Conservation (phyloP, 2,797 vertebrate genomes). For the Leptoclinus maculatus region DNA sequence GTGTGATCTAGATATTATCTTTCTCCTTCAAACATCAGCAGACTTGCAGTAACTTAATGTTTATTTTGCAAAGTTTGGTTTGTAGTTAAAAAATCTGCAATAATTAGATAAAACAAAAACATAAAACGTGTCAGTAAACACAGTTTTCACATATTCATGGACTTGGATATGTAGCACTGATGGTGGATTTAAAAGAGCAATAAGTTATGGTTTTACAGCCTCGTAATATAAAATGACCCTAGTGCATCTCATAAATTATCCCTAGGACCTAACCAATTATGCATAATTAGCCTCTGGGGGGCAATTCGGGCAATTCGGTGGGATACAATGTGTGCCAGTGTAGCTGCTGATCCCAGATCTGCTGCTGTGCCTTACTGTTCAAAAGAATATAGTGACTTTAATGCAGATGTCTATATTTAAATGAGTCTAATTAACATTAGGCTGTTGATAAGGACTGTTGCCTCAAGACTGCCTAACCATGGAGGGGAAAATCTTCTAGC, state of each 20-base stretch:
- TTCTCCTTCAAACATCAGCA: slow-evolving; percentile 15
- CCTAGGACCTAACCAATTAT: slow-evolving; percentile 31
- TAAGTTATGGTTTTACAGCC: slow-evolving; percentile 11
- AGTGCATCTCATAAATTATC: slow-evolving; percentile 34
- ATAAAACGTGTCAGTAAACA: background rate
- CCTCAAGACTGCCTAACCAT: slow-evolving; percentile 20
- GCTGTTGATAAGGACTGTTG: slow-evolving; percentile 10
- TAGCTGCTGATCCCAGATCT: slow-evolving; percentile 14
- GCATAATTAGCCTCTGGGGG: slow-evolving; percentile 30
- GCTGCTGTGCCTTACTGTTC: slow-evolving; percentile 13
- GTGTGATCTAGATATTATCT: slow-evolving; percentile 28
- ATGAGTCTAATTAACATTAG: slow-evolving; percentile 29
- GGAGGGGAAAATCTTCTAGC: slow-evolving; percentile 10
- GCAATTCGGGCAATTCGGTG: background rate
- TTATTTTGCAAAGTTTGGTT: background rate
- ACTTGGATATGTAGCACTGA: background rate
- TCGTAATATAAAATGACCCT: slow-evolving; percentile 17
- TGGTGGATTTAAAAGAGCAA: slow-evolving; percentile 36
- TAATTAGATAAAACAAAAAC: background rate
- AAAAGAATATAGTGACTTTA: background rate
- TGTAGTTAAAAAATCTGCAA: too few species aligned
- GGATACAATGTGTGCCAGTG: slow-evolving; percentile 9
- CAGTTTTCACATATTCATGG: background rate
- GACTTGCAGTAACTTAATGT: background rate
- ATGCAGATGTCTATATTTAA: slow-evolving; percentile 25